phyloP scores from a whole-genome alignment of 2,797 vertebrate genomes.

The Argya squamiceps region DNA sequence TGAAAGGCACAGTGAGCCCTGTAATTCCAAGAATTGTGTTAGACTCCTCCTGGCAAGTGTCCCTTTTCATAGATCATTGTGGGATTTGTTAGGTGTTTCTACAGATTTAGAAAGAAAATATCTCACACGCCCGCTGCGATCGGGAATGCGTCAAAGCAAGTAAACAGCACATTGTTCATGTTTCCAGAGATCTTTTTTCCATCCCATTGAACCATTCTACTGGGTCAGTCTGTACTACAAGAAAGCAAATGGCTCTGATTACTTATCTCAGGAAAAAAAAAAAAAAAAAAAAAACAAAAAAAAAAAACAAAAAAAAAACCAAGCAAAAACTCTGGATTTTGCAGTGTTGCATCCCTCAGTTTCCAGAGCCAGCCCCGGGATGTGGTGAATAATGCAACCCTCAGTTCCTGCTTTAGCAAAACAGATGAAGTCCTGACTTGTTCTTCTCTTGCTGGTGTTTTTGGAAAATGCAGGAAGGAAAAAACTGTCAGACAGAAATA shows the following conservation, averaged over 20 bases:
- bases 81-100: conserved; percentile 22
- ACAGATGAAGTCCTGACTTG: conserved; percentile 28
- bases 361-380: background rate
- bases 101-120: background rate
- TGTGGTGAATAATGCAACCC: background rate
- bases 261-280: background rate
- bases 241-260: background rate
- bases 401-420: conserved; percentile 30
- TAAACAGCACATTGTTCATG: background rate
- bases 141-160: background rate
- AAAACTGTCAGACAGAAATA: conserved; percentile 40
- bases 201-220: background rate
- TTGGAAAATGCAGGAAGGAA: conserved; percentile 37
- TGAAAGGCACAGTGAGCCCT: background rate
- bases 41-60: background rate
- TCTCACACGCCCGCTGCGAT: background rate
- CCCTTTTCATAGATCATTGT: background rate
- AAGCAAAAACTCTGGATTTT: background rate
- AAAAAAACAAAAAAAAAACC: too few species aligned
- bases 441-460: conserved; percentile 21
- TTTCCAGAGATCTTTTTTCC: conserved; percentile 30
- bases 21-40: background rate
- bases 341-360: background rate
- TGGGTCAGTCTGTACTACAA: background rate
- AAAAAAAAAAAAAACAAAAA: too few species aligned